Percentiles rank a stretch among this genome's conserved stretches.
These are phyloP conservation scores for Peromyscus attwateri DNA, from an alignment of 2,797 vertebrate species.

Conservation along the genomic window DNA sequence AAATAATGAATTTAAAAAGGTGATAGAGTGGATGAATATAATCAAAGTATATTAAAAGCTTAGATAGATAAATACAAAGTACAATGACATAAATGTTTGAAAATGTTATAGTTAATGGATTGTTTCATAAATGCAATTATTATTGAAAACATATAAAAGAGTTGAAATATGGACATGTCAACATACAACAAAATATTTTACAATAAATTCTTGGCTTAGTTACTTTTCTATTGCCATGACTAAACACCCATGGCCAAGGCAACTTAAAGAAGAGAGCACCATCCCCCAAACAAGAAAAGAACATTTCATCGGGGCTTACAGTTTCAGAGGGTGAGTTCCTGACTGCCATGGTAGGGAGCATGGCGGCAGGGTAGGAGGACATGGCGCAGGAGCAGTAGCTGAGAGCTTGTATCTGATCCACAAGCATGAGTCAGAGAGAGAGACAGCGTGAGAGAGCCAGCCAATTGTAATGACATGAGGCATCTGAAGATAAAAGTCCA, in stretches of 20 bases:
- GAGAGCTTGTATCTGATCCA: background rate
- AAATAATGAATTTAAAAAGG: background rate
- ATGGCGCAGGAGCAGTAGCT: background rate
- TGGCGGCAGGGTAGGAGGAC: background rate
- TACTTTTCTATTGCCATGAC: background rate
- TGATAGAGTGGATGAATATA: background rate
- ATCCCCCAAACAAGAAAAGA: background rate
- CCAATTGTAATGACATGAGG: background rate
- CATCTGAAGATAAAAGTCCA: background rate
- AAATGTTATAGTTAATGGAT: background rate
- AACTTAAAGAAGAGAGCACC: background rate
- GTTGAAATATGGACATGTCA: background rate
- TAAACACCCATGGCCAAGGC: background rate
- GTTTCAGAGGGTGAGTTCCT: background rate
- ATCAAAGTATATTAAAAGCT: background rate
- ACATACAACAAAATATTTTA: constrained; percentile 38
- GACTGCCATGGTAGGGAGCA: background rate
- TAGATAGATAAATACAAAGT: background rate
- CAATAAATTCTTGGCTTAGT: background rate
- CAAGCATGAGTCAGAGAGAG: background rate
- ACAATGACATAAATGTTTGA: no score
- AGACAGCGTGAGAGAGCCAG: no score
- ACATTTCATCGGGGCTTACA: background rate
- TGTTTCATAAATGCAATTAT: background rate
- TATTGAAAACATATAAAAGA: background rate